Conservation (phyloP, 2,113 vertebrate species). For the Tapirus terrestris region DNA sequence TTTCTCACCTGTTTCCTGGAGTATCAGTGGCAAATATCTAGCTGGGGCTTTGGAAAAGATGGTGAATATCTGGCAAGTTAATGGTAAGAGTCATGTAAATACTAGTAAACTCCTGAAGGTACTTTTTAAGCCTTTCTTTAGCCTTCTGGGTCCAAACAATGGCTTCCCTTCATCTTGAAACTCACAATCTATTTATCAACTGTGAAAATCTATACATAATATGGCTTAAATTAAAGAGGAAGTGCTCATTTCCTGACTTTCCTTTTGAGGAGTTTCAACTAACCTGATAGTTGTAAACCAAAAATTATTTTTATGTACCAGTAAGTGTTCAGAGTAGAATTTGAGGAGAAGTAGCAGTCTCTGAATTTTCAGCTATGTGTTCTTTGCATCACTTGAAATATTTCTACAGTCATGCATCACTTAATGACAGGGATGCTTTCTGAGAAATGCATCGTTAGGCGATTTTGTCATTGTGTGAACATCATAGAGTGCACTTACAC, state of each 20-base stretch:
- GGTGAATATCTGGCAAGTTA: slow-evolving; percentile 99
- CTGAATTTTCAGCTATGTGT: slow-evolving; percentile 15
- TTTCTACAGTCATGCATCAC: background rate
- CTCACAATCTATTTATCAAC: background rate
- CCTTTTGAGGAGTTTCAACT: slow-evolving; percentile 4
- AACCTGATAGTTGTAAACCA: background rate
- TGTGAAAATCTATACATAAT: background rate
- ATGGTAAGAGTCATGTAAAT: slow-evolving; percentile 87
- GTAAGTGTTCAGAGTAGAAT: background rate
- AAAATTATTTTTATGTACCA: background rate
- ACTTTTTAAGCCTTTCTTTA: background rate
- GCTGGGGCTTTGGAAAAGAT: slow-evolving; percentile 96
- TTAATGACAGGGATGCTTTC: too few relatives aligned
- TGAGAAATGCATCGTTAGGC: too few relatives aligned
- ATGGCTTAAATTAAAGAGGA: slow-evolving; percentile 35
- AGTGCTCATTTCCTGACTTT: background rate
- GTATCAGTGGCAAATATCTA: slow-evolving; percentile 95
- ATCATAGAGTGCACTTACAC: too few relatives aligned
- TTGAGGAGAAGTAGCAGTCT: background rate
- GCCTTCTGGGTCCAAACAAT: background rate
- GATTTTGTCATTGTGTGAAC: too few relatives aligned
- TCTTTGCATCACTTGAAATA: slow-evolving; percentile 60
- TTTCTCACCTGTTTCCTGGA: slow-evolving; percentile 95
- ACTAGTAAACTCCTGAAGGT: background rate
- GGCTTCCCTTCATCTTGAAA: background rate